Evolutionary conservation across 2,113 vertebrate genomes (phyloP).

Genomic region (Thermophis baileyi): DNA sequence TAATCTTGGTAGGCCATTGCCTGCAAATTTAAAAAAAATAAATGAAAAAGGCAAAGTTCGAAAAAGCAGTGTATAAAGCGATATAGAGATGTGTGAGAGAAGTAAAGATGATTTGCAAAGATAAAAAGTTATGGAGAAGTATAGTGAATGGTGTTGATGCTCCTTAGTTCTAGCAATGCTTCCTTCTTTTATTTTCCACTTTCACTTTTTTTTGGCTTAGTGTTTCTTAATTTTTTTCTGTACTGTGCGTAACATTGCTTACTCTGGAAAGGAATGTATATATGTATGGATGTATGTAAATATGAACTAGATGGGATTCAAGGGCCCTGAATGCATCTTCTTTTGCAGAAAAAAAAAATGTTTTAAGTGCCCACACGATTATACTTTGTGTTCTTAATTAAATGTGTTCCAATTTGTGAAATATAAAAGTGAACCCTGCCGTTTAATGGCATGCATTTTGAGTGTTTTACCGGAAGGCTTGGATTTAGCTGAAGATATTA

Average conservation of each 20-base stretch:
- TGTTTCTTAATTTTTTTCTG: not conserved
- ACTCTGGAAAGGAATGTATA: not conserved
- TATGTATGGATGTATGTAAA: not conserved
- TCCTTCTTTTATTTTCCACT: not conserved
- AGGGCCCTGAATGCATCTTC: slow-evolving; percentile 40
- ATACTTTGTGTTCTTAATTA: slow-evolving; percentile 1
- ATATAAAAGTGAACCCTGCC: slow-evolving; percentile 30
- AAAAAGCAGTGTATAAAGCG: not conserved
- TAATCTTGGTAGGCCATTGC: slow-evolving; percentile 43
- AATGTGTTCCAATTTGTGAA: slow-evolving; percentile 35
- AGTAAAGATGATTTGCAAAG: not conserved
- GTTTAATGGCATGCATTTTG: slow-evolving; percentile 16
- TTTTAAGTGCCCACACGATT: slow-evolving; percentile 25
- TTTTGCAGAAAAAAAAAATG: slow-evolving; percentile 37
- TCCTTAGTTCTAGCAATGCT: not conserved
- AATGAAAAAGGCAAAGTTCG: not conserved
- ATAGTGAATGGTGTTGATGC: not conserved
- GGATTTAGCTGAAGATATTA: not conserved
- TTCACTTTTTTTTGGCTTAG: not conserved
- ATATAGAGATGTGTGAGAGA: not conserved
- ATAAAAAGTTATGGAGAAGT: not conserved
- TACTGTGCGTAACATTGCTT: not conserved
- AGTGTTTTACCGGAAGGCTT: not conserved
- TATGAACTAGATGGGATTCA: slow-evolving; percentile 60
- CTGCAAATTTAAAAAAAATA: slow-evolving; percentile 18